Base-by-base conservation (phyloP, 2,113 vertebrate genomes). In the Neodon shergylaensis region DNA sequence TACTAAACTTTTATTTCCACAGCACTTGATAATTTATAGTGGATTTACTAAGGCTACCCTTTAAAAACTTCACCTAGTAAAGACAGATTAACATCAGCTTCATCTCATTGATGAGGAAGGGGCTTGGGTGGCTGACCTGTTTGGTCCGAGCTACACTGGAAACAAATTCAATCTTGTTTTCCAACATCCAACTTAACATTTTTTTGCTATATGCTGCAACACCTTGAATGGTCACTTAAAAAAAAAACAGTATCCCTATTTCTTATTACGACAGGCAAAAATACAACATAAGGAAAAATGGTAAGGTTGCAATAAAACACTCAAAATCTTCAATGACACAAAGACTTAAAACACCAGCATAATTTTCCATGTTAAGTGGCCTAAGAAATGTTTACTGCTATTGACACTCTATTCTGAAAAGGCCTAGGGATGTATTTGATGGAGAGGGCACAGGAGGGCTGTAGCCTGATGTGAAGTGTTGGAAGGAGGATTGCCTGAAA, bases 241-340 rank as follows among this genome's bases (percentile, higher is more conserved):
- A 3, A 12, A 24, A 72, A 36, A 52, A 42, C 21, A 90, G n/a
- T 10, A 42, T 19, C 78, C 66, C 7, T 42, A 74, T 54, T 73
- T 84, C 42, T 36, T 81, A n/a, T 33, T 36, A 88, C 24, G 66
- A 14, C 16, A 63, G 22, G 73, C 73, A 92, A 94, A 96, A 91
- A 47, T 36, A 4, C 36, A 44, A 3, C 82, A 85, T 68, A 47
- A 0, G 42, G 66, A 31, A 49, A 84, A 79, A 68, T 1, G 3
- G 21, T 61, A 84, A 87, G 4, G 26, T 39, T 84, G 16, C 66
- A 31, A 31, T 31, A 73, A 42, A 82, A 61, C 26, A 47, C 14
- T 52, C 42, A 86, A 87, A 91, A 83, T 49, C 26, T 68, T n/a
- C 54, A 58, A 21, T 21, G 28, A 94, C 17, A 89, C 28, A 52